Conservation (phyloP, 2,113 vertebrate genomes). For the Petrocephalus zakoni region DNA sequence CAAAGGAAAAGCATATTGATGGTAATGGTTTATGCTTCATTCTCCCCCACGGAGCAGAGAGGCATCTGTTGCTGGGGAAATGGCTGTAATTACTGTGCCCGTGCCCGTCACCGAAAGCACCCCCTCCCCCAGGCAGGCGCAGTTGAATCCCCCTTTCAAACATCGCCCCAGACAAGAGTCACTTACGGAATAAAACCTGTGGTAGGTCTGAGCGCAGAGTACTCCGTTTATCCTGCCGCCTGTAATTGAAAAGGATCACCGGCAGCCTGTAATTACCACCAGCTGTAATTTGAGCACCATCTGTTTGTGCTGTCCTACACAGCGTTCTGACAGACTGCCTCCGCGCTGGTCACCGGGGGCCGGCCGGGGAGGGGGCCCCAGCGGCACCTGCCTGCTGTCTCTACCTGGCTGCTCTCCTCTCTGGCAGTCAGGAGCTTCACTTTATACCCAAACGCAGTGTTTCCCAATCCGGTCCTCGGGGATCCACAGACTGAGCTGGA, state of each 20-base stretch:
- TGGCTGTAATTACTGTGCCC: constrained; percentile 32
- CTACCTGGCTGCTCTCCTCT: background rate
- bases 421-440: background rate
- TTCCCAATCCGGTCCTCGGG: background rate
- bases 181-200: constrained; percentile 10
- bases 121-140: background rate
- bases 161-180: background rate
- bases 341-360: background rate
- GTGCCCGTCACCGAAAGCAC: constrained; percentile 20
- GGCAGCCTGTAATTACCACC: constrained; percentile 34
- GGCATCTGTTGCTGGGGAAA: constrained; percentile 32
- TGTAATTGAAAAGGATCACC: constrained; percentile 42
- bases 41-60: background rate
- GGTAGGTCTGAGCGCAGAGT: background rate
- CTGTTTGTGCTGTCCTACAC: constrained; percentile 34
- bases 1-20: background rate
- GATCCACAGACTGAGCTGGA: background rate
- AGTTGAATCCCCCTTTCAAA: background rate
- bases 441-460: background rate
- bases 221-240: constrained; percentile 38
- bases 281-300: constrained; percentile 39
- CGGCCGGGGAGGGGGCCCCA: background rate
- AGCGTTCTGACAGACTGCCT: background rate
- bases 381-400: background rate
- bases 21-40: constrained; percentile 26